Evolutionary conservation across 1,140 invertebrate genomes (phyloP).

Genomic region (Mizuhopecten yessoensis): DNA sequence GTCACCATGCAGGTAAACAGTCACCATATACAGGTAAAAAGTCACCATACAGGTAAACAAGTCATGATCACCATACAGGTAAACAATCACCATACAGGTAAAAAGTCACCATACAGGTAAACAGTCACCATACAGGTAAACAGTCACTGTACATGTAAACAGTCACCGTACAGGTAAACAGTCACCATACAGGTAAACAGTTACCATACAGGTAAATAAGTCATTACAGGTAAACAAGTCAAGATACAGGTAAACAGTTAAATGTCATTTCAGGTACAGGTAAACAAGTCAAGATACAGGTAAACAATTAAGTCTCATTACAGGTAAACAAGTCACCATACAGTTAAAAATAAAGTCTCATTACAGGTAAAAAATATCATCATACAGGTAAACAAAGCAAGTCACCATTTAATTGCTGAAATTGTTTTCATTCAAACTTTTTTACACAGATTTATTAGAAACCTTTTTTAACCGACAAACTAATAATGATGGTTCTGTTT

Average conservation of each 20-base stretch:
- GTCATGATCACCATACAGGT: conserved; percentile 91
- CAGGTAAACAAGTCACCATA: background rate
- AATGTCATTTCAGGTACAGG: too few relatives aligned
- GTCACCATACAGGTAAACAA: conserved; percentile 88
- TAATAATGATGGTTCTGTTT: too few relatives aligned
- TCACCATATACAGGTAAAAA: too few relatives aligned
- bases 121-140: background rate
- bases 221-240: background rate
- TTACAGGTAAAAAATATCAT: conserved; percentile 89
- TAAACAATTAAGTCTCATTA: background rate
- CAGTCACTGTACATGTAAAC: background rate
- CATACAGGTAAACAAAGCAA: background rate
- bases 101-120: background rate
- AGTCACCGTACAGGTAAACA: conserved; percentile 91
- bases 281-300: background rate
- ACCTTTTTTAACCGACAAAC: too few relatives aligned
- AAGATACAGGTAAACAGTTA: background rate
- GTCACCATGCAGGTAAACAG: too few relatives aligned
- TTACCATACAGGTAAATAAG: background rate
- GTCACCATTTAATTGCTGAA: background rate
- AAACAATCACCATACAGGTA: conserved; percentile 48
- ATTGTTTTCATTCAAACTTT: too few relatives aligned
- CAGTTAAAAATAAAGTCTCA: conserved; percentile 77
- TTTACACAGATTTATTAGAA: too few relatives aligned
- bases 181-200: background rate